These are phyloP conservation scores for Holacanthus passer DNA, from an alignment of 2,113 vertebrate genomes.

Conservation along the genomic window DNA sequence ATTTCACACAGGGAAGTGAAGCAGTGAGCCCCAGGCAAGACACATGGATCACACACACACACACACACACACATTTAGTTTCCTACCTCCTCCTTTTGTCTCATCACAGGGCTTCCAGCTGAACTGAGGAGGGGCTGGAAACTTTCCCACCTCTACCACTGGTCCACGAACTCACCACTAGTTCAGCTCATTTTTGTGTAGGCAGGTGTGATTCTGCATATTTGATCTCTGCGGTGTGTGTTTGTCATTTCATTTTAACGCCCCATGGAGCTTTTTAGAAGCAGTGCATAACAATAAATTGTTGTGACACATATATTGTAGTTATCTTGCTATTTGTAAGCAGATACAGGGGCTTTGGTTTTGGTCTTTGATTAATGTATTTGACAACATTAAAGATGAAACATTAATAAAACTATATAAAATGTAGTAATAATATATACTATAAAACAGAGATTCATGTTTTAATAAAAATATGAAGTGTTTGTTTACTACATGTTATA, in stretches of 20 bases:
- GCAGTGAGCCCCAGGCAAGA: conserved; percentile 65
- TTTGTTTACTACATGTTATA: too few species aligned
- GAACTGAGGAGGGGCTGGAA: conserved; percentile 62
- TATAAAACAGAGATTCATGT: too few species aligned
- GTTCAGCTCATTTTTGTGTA: conserved; percentile 2
- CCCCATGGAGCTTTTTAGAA: not conserved
- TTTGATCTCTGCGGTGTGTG: not conserved
- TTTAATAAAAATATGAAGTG: too few species aligned
- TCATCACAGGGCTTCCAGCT: conserved; percentile 73
- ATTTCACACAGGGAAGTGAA: conserved; percentile 67
- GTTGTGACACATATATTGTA: not conserved
- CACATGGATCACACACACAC: conserved; percentile 52
- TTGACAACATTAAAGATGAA: too few species aligned
- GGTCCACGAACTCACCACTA: conserved; percentile 59
- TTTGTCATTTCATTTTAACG: not conserved
- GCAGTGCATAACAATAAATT: not conserved
- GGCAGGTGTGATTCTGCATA: not conserved
- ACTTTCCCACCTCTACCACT: conserved; percentile 61
- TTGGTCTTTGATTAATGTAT: not conserved
- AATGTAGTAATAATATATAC: too few species aligned
- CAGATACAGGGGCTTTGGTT: not conserved
- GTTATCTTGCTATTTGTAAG: not conserved
- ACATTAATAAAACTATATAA: too few species aligned
- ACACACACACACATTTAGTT: conserved; percentile 54
- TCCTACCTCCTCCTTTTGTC: conserved; percentile 79